A percentile compares a stretch with the other conserved stretches of the same genome.
phyloP scores from a whole-genome alignment of 2,113 vertebrate species.

The Rattus rattus region DNA sequence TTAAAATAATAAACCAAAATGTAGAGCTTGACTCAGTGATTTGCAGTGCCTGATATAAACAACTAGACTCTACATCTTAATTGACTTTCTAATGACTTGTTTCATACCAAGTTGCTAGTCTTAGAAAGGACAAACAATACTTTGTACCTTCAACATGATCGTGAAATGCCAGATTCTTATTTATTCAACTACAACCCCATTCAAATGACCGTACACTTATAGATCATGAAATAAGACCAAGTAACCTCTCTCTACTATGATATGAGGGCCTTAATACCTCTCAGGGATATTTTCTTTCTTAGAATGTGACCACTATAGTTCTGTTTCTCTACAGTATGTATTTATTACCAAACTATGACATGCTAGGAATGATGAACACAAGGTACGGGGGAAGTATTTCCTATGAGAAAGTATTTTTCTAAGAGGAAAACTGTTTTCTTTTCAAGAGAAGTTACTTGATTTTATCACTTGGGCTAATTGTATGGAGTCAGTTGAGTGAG shows the following conservation, averaged over 20 bases:
- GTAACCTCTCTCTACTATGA: too few relatives aligned
- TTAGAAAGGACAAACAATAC: background rate
- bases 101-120: background rate
- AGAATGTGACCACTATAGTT: background rate
- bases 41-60: background rate
- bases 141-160: background rate
- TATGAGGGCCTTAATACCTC: background rate
- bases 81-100: background rate
- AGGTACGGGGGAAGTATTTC: background rate
- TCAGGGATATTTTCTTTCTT: background rate
- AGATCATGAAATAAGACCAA: background rate
- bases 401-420: background rate
- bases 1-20: background rate
- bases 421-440: background rate
- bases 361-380: background rate
- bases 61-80: background rate
- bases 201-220: background rate
- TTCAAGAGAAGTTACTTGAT: background rate
- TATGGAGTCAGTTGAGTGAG: background rate
- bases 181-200: background rate
- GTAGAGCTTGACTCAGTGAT: background rate
- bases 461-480: background rate
- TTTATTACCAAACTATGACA: background rate
- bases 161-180: background rate
- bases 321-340: background rate